A percentile compares a stretch with the other conserved stretches of the same genome.
phyloP scores from a whole-genome alignment of 2,888 invertebrate genomes.

The Peribatodes rhomboidaria region DNA sequence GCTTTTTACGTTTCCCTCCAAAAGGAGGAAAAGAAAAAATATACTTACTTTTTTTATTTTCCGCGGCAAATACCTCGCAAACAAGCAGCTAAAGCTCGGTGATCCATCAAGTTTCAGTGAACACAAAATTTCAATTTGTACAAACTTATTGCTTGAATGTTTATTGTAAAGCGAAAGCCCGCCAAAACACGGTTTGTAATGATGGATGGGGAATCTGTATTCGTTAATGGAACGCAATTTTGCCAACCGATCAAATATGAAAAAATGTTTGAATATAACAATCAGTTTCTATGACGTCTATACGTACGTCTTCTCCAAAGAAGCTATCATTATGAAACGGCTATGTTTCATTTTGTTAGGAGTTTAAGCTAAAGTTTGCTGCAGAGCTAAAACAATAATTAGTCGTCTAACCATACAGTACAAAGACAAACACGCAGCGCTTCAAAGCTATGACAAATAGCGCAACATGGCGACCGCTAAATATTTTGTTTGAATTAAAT shows the following conservation, averaged over 20 bases:
- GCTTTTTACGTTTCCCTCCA: background rate
- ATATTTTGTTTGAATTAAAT: no score
- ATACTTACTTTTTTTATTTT: conserved; percentile 4
- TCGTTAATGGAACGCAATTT: conserved; percentile 14
- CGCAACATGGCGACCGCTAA: no score
- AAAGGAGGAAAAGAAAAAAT: background rate
- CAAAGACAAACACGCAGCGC: no score
- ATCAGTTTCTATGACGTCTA: no score
- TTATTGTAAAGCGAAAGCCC: conserved; percentile 26
- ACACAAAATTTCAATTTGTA: conserved; percentile 35
- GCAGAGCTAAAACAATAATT: no score
- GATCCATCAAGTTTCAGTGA: conserved; percentile 32
- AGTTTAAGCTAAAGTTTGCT: no score
- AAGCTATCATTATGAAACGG: no score
- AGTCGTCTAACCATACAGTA: no score
- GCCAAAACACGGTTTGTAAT: conserved; percentile 16
- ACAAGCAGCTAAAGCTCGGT: conserved; percentile 13
- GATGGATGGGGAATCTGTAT: conserved; percentile 25
- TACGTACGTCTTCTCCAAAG: no score
- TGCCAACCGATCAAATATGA: conserved; percentile 2
- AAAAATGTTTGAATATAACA: background rate
- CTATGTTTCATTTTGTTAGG: no score
- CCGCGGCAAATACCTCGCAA: conserved; percentile 1
- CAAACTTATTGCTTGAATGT: conserved; percentile 31
- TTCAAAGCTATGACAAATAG: no score